Evolutionary conservation across 2,888 invertebrate species (phyloP).

Genomic region (Dermolepida albohirtum): DNA sequence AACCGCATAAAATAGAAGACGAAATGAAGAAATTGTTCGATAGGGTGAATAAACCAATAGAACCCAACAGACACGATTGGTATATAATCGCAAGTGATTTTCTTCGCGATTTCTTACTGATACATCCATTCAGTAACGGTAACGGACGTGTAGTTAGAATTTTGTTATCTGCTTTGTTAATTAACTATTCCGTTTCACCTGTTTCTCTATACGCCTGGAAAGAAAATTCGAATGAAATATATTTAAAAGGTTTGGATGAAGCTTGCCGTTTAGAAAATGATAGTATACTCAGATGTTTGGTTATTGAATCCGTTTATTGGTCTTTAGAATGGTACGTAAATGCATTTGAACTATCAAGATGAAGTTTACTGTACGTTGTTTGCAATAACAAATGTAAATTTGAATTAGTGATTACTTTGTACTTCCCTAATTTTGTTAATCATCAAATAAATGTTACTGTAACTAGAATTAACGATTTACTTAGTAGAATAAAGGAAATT

Average conservation of each 20-base stretch:
- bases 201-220: slow-evolving; percentile 1
- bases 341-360: no score
- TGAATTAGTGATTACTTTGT: no score
- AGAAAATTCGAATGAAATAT: background rate
- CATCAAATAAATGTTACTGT: no score
- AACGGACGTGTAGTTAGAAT: slow-evolving; percentile 16
- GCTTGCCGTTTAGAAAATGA: slow-evolving; percentile 1
- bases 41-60: background rate
- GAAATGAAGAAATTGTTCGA: background rate
- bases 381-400: no score
- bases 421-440: no score
- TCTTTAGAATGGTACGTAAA: slow-evolving; percentile 9
- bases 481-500: no score
- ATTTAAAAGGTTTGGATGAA: background rate
- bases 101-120: slow-evolving; percentile 4
- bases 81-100: slow-evolving; percentile 6
- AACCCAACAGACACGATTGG: slow-evolving; percentile 10
- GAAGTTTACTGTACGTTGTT: no score
- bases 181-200: slow-evolving; percentile 8
- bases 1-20: slow-evolving; percentile 1
- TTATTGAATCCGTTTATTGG: slow-evolving; percentile 2
- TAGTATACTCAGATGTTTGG: background rate
- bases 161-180: slow-evolving; percentile 7
- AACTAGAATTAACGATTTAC: no score
- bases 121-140: slow-evolving; percentile 18